Evolutionary conservation across 1,140 invertebrate species (phyloP), one percentile per base, ranked within the genome.

Genomic region (Heliconius himera): DNA sequence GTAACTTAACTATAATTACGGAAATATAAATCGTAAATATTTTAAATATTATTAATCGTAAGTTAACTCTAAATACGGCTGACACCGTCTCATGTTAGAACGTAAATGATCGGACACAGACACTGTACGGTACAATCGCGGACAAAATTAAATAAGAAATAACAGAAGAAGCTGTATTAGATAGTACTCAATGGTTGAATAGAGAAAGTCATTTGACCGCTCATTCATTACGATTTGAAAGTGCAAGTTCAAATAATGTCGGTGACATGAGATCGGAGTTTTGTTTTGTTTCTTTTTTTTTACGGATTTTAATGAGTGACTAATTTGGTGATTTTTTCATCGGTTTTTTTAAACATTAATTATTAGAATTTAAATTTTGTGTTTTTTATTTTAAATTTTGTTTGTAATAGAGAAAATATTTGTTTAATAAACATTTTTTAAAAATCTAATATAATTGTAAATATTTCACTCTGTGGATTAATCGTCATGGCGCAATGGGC

Each of bases 31-130:
- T 51, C 49, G 49, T 20, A 51, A 51, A 51, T 51, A 51, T 51
- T 51, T 18, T 18, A 20, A 8, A 51, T 51, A 51, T 20, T 51
- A 51, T 16, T 49, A 49, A 51, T 51, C 22, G 29, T 75, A 66
- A 38, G 26, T 60, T 49, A 76, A 83, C 84, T 60, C 76, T 60
- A 74, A 80, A 81, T 83, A 82, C 89, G 90, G 75, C 87, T 84
- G 84, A 77, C 66, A 83, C 76, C 79, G 77, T 78, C 88, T 87
- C 89, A 91, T 89, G 89, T 88, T 90, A 90, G 85, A 91, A 80
- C 86, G 83, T 82, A 89, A 92, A 89, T 92, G 91, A 85, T 26
- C 84, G 74, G 81, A 41, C 76, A 73, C 76, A 26, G n/a, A 66
- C 60, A 26, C 54, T 22, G 8, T 56, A 87, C 87, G 76, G 75